These are phyloP conservation scores for Leuctra nigra DNA, from an alignment of 2,888 invertebrate genomes.

Conservation along the genomic window DNA sequence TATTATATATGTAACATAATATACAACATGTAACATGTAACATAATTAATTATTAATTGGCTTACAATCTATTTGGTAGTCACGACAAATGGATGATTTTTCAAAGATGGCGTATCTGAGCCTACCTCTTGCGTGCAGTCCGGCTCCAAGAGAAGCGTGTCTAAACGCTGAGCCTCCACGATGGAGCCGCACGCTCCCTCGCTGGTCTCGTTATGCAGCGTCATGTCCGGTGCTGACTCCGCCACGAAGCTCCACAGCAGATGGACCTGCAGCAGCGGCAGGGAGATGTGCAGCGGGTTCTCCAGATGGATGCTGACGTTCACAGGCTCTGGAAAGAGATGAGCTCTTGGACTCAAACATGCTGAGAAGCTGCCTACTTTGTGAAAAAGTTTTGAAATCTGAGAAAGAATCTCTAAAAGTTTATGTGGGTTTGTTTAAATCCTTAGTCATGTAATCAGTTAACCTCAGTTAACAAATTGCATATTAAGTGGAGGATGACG, in stretches of 20 bases:
- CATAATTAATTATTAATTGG: neutral
- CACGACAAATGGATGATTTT: neutral
- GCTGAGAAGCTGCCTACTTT: no score
- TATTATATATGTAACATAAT: no score
- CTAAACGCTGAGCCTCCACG: constrained; percentile 52
- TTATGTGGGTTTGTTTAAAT: no score
- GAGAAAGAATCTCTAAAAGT: no score
- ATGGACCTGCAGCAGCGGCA: constrained; percentile 61
- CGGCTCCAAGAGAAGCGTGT: constrained; percentile 50
- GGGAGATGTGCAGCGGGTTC: constrained; percentile 67
- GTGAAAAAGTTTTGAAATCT: no score
- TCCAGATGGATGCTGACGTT: constrained; percentile 67
- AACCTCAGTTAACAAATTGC: no score
- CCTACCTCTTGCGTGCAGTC: constrained; percentile 48
- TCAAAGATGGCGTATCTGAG: neutral
- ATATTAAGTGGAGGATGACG: no score
- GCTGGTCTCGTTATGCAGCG: constrained; percentile 38
- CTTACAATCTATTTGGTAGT: neutral
- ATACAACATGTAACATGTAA: neutral
- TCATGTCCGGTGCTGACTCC: neutral
- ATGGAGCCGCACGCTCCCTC: constrained; percentile 39
- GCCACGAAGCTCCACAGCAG: constrained; percentile 61
- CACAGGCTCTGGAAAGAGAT: constrained; percentile 67
- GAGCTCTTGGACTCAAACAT: no score
- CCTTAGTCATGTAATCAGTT: no score